Conservation (phyloP, 2,113 vertebrate genomes). For the Pluvialis apricaria region DNA sequence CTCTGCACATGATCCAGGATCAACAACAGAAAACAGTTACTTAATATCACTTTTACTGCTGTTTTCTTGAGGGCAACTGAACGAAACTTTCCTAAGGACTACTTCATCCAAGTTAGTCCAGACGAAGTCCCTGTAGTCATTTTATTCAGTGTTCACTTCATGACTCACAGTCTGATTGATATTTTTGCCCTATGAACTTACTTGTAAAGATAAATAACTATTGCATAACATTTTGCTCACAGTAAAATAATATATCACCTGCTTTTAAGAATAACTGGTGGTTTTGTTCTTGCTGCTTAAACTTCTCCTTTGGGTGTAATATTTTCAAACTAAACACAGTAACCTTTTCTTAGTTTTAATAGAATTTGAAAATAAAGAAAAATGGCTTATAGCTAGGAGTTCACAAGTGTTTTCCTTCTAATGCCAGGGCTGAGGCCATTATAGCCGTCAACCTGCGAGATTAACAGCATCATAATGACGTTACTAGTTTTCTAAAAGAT, state of each 20-base stretch:
- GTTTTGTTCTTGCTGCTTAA: neutral
- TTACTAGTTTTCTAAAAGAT: neutral
- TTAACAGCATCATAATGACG: neutral
- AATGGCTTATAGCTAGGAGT: neutral
- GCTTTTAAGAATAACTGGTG: neutral
- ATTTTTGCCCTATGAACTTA: neutral
- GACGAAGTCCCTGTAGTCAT: neutral
- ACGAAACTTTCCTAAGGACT: neutral
- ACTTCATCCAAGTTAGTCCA: neutral
- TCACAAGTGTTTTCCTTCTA: neutral
- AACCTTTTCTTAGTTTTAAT: neutral
- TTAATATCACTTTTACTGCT: neutral
- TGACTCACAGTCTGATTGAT: neutral
- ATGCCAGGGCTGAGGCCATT: neutral
- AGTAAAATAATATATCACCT: neutral
- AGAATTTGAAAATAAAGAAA: neutral
- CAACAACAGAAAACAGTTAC: neutral
- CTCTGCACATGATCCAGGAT: fast-evolving
- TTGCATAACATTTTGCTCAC: neutral
- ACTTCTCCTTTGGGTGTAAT: neutral
- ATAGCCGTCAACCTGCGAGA: fast-evolving
- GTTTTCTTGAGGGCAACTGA: neutral
- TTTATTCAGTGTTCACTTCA: neutral
- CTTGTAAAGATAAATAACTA: neutral
- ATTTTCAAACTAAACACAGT: neutral